Conservation (phyloP, 2,888 invertebrate genomes). For the Dyspetes luteomarginatus region DNA sequence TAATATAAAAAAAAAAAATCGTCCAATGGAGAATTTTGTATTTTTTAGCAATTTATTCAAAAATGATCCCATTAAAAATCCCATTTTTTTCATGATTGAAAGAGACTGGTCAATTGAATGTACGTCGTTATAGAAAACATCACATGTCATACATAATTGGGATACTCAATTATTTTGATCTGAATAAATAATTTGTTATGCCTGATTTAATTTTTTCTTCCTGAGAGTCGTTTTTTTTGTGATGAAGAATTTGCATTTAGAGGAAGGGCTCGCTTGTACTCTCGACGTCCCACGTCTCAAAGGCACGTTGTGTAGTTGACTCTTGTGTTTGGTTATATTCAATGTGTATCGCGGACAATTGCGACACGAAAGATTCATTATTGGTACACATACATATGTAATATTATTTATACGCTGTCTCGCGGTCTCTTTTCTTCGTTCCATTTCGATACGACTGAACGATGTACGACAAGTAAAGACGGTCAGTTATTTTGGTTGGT, state of each 20-base stretch:
- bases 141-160: not conserved
- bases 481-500: slow-evolving; percentile 55
- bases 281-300: not conserved
- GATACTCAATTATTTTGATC: not conserved
- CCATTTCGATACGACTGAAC: slow-evolving; percentile 55
- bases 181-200: not conserved
- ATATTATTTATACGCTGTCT: not conserved
- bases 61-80: too few relatives aligned
- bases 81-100: too few relatives aligned
- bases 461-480: slow-evolving; percentile 62
- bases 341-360: not conserved
- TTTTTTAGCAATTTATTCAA: too few relatives aligned
- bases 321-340: not conserved
- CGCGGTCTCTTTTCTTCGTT: slow-evolving; percentile 55
- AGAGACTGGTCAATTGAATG: too few relatives aligned
- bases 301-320: too few relatives aligned
- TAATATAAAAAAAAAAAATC: too few relatives aligned
- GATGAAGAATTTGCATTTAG: not conserved
- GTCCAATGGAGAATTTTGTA: too few relatives aligned
- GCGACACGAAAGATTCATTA: not conserved
- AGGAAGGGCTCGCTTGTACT: not conserved
- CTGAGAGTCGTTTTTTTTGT: not conserved
- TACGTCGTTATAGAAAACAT: not conserved
- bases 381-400: not conserved
- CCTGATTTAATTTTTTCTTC: not conserved